A percentile compares a stretch with the other conserved stretches of the same genome.
phyloP scores from a whole-genome alignment of 2,888 invertebrate species.

The Drosophila stalkeri region DNA sequence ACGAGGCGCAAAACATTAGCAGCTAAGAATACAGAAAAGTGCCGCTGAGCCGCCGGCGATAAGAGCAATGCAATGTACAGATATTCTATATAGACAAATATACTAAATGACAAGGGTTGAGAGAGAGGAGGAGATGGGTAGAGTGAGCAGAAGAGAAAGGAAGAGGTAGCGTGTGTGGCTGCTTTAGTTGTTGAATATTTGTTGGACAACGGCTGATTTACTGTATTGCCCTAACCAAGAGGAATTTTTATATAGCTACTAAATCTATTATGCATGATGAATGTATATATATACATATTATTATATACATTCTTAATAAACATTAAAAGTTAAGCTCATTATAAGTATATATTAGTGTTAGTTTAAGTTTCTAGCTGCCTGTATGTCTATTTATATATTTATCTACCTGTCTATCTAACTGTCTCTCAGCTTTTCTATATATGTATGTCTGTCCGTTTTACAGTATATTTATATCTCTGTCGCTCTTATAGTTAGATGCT shows the following conservation, averaged over 20 bases:
- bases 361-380: background rate
- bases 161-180: background rate
- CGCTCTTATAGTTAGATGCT: background rate
- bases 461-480: too few relatives aligned
- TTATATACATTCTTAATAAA: too few relatives aligned
- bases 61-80: slow-evolving; percentile 57
- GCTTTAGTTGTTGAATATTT: slow-evolving; percentile 35
- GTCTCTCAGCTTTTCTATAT: too few relatives aligned
- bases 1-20: slow-evolving; percentile 57
- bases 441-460: too few relatives aligned
- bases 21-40: slow-evolving; percentile 64
- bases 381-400: background rate
- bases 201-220: slow-evolving; percentile 21
- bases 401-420: background rate
- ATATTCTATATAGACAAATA: slow-evolving; percentile 15
- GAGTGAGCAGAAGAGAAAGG: background rate
- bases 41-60: slow-evolving; percentile 58
- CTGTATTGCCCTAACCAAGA: background rate
- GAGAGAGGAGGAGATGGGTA: background rate
- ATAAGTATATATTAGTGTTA: background rate
- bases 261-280: background rate
- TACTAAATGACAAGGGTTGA: background rate
- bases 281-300: background rate
- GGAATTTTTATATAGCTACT: background rate
- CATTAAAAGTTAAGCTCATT: background rate